A percentile compares a stretch with the other conserved stretches of the same genome.
These are phyloP conservation scores for Procavia capensis DNA, from an alignment of 2,113 vertebrate genomes.

Conservation along the genomic window DNA sequence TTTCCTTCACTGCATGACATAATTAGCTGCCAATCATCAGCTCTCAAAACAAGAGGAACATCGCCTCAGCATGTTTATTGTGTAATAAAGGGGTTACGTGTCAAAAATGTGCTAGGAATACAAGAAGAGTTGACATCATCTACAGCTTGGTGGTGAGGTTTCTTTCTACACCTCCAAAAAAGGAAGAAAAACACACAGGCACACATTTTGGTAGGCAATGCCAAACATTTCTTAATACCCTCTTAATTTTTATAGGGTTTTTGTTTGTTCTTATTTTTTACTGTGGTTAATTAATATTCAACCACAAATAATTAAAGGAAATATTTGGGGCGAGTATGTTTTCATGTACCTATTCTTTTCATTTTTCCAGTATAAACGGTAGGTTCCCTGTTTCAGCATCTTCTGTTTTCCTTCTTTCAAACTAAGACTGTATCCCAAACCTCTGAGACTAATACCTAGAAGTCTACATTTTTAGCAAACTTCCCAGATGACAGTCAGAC, in stretches of 20 bases:
- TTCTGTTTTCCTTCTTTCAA: conserved; percentile 23
- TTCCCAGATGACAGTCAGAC: background rate
- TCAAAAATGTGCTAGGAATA: conserved; percentile 64
- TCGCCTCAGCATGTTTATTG: conserved; percentile 54
- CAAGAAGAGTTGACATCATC: conserved; percentile 59
- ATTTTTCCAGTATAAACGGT: background rate
- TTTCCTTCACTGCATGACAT: conserved; percentile 27
- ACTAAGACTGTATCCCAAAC: background rate
- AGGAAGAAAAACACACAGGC: conserved; percentile 62
- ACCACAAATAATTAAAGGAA: background rate
- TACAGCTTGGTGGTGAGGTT: background rate
- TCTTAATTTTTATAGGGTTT: conserved; percentile 12
- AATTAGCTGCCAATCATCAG: conserved; percentile 41
- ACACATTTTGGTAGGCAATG: conserved; percentile 10
- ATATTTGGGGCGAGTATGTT: background rate
- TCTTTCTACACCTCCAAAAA: conserved; percentile 64
- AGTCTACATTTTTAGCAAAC: background rate
- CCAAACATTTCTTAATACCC: conserved; percentile 14
- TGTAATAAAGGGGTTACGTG: conserved; percentile 54
- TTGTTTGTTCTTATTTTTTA: conserved; percentile 10
- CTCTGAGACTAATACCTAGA: background rate
- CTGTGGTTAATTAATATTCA: background rate
- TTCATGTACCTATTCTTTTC: background rate
- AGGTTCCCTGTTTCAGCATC: background rate
- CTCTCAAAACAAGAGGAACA: conserved; percentile 50